These are phyloP conservation scores for Noctilio leporinus DNA, from an alignment of 2,113 vertebrate species.

Conservation along the genomic window DNA sequence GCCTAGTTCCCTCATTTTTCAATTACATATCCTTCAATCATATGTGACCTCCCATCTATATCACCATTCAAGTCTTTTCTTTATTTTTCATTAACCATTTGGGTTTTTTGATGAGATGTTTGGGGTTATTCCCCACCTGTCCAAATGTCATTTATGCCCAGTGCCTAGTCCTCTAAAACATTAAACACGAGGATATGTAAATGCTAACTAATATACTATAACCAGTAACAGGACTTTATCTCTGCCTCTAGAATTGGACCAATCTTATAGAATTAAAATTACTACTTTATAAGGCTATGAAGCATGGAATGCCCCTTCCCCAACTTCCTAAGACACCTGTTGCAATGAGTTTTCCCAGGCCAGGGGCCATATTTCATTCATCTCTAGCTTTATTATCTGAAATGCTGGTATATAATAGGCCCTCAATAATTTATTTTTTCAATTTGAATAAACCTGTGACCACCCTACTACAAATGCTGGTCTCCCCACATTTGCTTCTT, in stretches of 20 bases:
- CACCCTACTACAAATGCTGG: background rate
- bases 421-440: background rate
- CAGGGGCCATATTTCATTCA: background rate
- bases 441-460: background rate
- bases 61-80: background rate
- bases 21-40: background rate
- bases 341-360: background rate
- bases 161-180: background rate
- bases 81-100: background rate
- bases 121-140: background rate
- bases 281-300: background rate
- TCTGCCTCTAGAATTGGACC: background rate
- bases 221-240: background rate
- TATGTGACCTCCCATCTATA: background rate
- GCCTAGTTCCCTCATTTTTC: background rate
- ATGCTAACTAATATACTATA: background rate
- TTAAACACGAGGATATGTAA: background rate
- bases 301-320: background rate
- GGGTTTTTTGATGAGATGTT: background rate
- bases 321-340: background rate
- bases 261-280: background rate
- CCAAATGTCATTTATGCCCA: background rate
- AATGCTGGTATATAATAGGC: background rate
- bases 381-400: background rate
- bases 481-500: background rate